These are phyloP conservation scores for Drosophila greeni DNA, from an alignment of 2,888 invertebrate species.

Conservation along the genomic window DNA sequence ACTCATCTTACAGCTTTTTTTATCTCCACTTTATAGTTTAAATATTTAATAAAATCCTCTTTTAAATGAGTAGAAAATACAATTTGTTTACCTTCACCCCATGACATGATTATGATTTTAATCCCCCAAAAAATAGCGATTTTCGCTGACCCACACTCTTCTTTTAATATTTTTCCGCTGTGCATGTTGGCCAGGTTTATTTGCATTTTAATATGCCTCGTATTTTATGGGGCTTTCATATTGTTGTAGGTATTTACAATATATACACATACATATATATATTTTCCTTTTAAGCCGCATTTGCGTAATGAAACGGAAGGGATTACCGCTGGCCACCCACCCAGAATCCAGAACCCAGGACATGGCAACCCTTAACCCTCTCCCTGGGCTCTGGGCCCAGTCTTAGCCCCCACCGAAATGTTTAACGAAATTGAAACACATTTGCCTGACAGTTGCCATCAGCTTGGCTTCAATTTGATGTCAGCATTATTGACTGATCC, in stretches of 20 bases:
- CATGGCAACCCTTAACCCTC: constrained; percentile 35
- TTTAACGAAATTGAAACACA: constrained; percentile 62
- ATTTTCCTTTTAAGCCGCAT: constrained; percentile 62
- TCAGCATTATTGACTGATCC: constrained; percentile 71
- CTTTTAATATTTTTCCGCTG: constrained; percentile 12
- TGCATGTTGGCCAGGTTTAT: constrained; percentile 29
- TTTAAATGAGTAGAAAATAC: background rate
- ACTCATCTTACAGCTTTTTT: background rate
- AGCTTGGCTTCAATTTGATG: constrained; percentile 65
- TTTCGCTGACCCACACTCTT: constrained; percentile 1
- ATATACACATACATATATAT: constrained; percentile 9
- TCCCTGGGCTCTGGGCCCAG: constrained; percentile 7
- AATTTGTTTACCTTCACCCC: background rate
- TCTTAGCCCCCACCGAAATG: constrained; percentile 23
- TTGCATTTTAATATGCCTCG: constrained; percentile 45
- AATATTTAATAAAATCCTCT: background rate
- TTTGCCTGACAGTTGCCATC: constrained; percentile 60
- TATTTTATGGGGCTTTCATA: constrained; percentile 40
- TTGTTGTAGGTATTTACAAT: constrained; percentile 40
- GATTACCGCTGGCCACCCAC: constrained; percentile 52
- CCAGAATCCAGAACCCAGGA: constrained; percentile 2
- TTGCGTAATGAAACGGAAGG: constrained; percentile 68
- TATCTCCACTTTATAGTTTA: background rate
- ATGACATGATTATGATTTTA: background rate
- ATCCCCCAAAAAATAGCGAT: background rate